These are phyloP conservation scores for Corythornis leucogaster DNA, from an alignment of 2,797 vertebrate species.

Conservation along the genomic window DNA sequence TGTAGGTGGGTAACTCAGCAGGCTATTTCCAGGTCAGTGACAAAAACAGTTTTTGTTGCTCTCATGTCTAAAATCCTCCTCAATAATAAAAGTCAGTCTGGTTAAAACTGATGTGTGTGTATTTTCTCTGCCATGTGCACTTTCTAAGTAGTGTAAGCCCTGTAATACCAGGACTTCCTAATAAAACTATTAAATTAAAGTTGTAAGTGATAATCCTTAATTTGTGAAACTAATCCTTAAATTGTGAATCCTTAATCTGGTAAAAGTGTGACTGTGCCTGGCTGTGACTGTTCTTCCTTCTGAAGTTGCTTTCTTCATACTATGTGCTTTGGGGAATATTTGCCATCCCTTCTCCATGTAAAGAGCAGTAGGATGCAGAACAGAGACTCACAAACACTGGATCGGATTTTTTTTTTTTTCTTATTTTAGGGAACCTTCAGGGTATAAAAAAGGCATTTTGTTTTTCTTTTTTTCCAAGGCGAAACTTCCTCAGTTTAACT, in stretches of 20 bases:
- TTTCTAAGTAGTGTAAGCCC: not conserved
- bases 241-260: not conserved
- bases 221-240: not conserved
- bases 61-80: not conserved
- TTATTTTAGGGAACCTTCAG: slow-evolving; percentile 44
- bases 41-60: slow-evolving; percentile 26
- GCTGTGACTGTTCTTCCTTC: not conserved
- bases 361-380: not conserved
- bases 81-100: slow-evolving; percentile 36
- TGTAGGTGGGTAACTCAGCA: not conserved
- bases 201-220: not conserved
- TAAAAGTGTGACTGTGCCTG: not conserved
- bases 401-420: not conserved
- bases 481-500: slow-evolving; percentile 81
- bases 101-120: not conserved
- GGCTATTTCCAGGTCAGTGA: slow-evolving; percentile 10
- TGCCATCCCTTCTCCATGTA: not conserved
- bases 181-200: not conserved
- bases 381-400: not conserved
- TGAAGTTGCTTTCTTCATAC: not conserved
- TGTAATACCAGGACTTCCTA: not conserved
- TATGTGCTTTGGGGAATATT: not conserved
- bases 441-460: slow-evolving; percentile 55
- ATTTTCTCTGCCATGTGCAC: not conserved
- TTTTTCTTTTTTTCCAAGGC: slow-evolving; percentile 67